Percentiles rank a stretch among this genome's conserved stretches.
Evolutionary conservation across 2,888 invertebrate species (phyloP).

Genomic region (Apodemia zela): DNA sequence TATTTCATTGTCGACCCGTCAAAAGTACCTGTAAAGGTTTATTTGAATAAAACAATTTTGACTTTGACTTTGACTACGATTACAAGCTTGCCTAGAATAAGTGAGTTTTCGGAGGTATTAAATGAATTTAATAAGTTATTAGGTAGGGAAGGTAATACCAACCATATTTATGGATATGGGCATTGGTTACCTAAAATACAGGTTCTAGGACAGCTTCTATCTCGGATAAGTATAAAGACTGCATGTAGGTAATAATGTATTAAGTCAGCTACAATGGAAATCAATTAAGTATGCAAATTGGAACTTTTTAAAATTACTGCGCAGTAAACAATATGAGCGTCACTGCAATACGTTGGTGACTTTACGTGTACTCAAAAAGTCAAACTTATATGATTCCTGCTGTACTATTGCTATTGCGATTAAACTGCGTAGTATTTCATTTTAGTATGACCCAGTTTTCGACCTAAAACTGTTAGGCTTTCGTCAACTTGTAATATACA

Average conservation of each 20-base stretch:
- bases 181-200: neutral
- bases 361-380: no score
- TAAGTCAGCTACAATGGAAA: neutral
- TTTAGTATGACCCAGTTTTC: slow-evolving; percentile 7
- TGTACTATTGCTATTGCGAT: neutral
- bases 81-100: neutral
- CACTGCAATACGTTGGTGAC: neutral
- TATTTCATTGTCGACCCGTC: no score
- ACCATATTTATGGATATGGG: neutral
- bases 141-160: neutral
- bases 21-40: no score
- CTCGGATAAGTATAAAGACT: neutral
- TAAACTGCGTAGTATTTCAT: slow-evolving; percentile 2
- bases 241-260: neutral
- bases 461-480: slow-evolving; percentile 13
- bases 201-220: neutral
- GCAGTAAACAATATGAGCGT: neutral
- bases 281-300: neutral
- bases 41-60: no score
- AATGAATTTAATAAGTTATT: neutral
- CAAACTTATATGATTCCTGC: neutral
- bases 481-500: slow-evolving; percentile 13
- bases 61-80: no score
- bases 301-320: neutral
- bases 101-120: neutral